Evolutionary conservation across 2,113 vertebrate genomes (phyloP).

Genomic region (Hippolais icterina): DNA sequence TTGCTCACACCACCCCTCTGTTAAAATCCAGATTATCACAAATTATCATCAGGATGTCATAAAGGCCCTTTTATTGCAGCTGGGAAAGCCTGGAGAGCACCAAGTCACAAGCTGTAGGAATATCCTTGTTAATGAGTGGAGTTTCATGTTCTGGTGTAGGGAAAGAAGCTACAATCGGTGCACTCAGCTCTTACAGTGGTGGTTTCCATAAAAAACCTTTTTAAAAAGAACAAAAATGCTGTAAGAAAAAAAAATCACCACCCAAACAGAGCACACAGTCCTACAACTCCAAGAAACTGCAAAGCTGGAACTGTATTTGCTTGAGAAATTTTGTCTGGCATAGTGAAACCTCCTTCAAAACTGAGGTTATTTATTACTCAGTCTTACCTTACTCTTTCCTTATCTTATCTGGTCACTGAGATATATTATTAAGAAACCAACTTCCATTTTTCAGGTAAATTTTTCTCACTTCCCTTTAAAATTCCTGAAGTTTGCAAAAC

Average conservation of each 20-base stretch:
- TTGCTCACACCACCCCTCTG: constrained; percentile 39
- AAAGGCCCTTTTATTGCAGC: constrained; percentile 29
- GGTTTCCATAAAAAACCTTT: neutral
- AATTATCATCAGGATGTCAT: constrained; percentile 14
- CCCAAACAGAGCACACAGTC: neutral
- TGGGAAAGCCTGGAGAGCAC: constrained; percentile 30
- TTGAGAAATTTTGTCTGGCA: neutral
- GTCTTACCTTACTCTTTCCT: neutral
- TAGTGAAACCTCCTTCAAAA: neutral
- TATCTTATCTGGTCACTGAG: neutral
- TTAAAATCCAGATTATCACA: constrained; percentile 49
- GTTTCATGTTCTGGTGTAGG: neutral
- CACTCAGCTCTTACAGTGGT: neutral
- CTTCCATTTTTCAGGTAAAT: neutral
- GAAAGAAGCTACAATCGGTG: neutral
- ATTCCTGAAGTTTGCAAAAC: neutral
- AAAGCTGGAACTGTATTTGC: neutral
- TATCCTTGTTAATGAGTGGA: neutral
- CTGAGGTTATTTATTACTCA: neutral
- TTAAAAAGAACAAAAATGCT: neutral
- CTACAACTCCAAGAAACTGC: neutral
- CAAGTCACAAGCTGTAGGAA: neutral
- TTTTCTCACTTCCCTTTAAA: neutral
- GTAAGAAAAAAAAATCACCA: neutral
- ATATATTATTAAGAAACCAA: neutral